phyloP scores from a whole-genome alignment of 2,888 invertebrate species.

The Eulithis prunata region DNA sequence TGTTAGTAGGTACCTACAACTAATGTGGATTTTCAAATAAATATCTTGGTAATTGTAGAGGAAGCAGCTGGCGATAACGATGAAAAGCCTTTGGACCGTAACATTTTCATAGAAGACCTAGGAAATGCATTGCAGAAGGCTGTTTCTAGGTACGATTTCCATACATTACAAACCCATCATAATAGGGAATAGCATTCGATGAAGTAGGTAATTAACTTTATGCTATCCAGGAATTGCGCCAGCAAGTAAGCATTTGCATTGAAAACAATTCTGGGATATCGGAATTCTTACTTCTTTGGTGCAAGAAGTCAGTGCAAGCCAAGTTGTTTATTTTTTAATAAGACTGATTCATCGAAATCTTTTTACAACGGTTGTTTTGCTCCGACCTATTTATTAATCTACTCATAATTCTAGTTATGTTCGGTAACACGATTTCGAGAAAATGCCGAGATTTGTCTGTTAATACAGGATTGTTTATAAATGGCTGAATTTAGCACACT shows the following conservation, averaged over 20 bases:
- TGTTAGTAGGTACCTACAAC: background rate
- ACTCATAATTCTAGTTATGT: background rate
- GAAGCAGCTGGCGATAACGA: constrained; percentile 25
- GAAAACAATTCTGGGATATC: constrained; percentile 34
- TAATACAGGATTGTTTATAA: too few species aligned
- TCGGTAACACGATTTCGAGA: too few species aligned
- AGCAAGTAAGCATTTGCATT: constrained; percentile 28
- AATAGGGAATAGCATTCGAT: constrained; percentile 33
- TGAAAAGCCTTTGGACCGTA: constrained; percentile 37
- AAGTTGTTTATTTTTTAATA: constrained; percentile 7
- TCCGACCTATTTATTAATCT: constrained; percentile 20
- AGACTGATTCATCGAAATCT: constrained; percentile 20
- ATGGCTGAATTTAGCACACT: too few species aligned
- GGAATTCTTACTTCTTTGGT: constrained; percentile 24
- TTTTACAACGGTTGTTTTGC: constrained; percentile 8
- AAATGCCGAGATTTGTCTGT: too few species aligned
- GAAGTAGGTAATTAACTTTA: constrained; percentile 32
- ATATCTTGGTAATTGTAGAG: constrained; percentile 28
- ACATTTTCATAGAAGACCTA: constrained; percentile 35
- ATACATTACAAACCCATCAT: constrained; percentile 40
- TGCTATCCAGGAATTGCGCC: constrained; percentile 30
- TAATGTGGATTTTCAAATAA: constrained; percentile 17
- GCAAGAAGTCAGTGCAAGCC: too few species aligned
- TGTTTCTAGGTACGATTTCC: constrained; percentile 39
- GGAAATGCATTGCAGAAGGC: constrained; percentile 27